phyloP scores from a whole-genome alignment of 2,113 vertebrate species.

The Heterocephalus glaber region DNA sequence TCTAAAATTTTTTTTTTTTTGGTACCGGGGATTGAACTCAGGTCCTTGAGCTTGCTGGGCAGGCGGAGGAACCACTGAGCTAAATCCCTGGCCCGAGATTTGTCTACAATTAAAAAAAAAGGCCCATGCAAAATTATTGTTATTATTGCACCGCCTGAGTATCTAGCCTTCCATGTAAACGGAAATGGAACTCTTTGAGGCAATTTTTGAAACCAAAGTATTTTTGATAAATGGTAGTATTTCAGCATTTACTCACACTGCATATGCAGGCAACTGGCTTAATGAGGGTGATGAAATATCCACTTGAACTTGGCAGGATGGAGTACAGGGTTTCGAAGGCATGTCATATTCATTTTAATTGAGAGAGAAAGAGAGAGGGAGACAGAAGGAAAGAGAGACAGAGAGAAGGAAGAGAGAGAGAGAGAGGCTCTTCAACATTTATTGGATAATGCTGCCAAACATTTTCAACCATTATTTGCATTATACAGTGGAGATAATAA shows the following conservation, averaged over 20 bases:
- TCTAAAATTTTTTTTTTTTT: no score
- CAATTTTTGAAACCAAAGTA: not conserved
- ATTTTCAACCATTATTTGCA: conserved; percentile 68
- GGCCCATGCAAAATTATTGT: not conserved
- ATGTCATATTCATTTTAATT: not conserved
- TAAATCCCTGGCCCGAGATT: no score
- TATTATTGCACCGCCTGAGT: not conserved
- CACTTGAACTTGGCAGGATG: not conserved
- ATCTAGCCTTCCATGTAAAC: not conserved
- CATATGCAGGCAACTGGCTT: not conserved
- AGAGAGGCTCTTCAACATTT: not conserved
- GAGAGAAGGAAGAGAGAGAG: not conserved
- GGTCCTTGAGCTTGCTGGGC: no score
- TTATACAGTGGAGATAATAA: conserved; percentile 64
- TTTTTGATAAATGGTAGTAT: not conserved
- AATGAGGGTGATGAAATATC: not conserved
- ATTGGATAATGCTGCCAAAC: conserved; percentile 15
- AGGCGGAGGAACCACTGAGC: no score
- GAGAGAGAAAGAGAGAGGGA: not conserved
- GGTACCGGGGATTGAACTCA: no score
- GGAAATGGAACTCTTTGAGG: not conserved
- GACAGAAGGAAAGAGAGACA: not conserved
- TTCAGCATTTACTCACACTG: not conserved
- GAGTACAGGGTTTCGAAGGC: not conserved
- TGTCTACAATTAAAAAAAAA: not conserved